Base-by-base conservation (phyloP, 2,113 vertebrate genomes). In the Microtus oregoni region DNA sequence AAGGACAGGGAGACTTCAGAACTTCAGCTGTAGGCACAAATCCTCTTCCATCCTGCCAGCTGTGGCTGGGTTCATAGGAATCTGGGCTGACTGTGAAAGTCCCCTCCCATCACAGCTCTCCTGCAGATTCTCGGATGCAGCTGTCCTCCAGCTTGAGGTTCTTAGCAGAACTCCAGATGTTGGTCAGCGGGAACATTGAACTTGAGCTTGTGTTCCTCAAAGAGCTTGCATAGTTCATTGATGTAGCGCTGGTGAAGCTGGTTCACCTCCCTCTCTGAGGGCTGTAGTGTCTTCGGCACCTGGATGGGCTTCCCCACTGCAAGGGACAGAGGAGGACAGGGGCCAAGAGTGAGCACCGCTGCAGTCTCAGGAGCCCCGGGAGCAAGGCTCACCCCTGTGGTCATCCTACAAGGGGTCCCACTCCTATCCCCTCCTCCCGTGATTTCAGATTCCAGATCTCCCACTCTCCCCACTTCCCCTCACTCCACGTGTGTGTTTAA, bases 151-250 rank as follows among this genome's bases (percentile, higher is more conserved):
- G 58, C 61, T 47, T 24, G 89, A 61, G n/a, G n/a, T n/a, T 0
- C 70, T 99, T 97, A 99, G 85, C 98, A 98, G 97, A 99, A 99
- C 93, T 98, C 98, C 96, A 99, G 98, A 77, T 99, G 99, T n/a
- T 94, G 97, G 95, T 99, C 98, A 70, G 98, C 96, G 1, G 99
- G 99, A 44, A 99, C 78, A 0, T 99, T 99, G 0, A 99, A 99
- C 92, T 99, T 98, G 79, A 94, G 96, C 98, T 99, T 99, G 97
- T 99, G 99, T 85, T 99, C 98, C 87, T 99, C 99, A 20, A 99
- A 99, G 91, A 99, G 99, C 13, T 98, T 95, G 67, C 95, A 98
- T 72, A 99, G 98, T 91, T 99, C 99, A 0, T 99, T 95, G 86
- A 99, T 98, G 89, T 99, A 99, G 19, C 61, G 98, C 96, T 99